Evolutionary conservation across 2,797 vertebrate genomes (phyloP), one percentile per base, ranked within the genome.

Genomic region (Epinephelus coioides): DNA sequence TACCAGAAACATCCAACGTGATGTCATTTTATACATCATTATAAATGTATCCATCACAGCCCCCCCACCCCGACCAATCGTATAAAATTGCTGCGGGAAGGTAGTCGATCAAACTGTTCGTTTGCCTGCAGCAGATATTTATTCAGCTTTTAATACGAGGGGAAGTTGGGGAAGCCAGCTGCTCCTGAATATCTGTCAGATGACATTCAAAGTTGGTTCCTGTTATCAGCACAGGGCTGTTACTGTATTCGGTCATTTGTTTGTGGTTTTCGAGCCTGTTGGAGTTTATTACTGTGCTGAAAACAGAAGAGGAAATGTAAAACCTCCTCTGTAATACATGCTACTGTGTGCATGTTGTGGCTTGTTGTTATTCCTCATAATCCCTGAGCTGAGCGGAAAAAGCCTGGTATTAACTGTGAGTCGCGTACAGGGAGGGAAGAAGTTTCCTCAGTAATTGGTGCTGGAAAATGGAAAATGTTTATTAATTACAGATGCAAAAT

Each of bases 361-460:
- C 80, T 54, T 49, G 73, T 65, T 68, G 46, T 21, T 60, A 50
- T 47, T 56, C 27, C 21, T 57, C 12, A 64, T 38, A 50, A 61
- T 75, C 74, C 73, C 73, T 74, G 76, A 70, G 51, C 51, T 9
- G 27, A 47, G 56, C 8, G 30, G 59, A 25, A 51, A 30, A 49
- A 3, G 27, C 17, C 69, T 38, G 65, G 10, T 12, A 18, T 34
- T 10, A 21, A 19, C 55, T 4, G 38, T 56, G 56, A 53, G 76
- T 62, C 49, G 15, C 23, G 3, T 2, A 10, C 21, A 6, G 25
- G 19, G 40, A 46, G 53, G 44, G 25, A n/a, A 1, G n/a, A 40
- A 4, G 18, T 11, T 19, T 47, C 30, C 18, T 23, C 0, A 40
- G 23, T 17, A 5, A 5, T 44, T 63, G 15, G 27, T 30, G 30